Conservation (phyloP, 2,113 vertebrate genomes). For the Eudorcas thomsonii region DNA sequence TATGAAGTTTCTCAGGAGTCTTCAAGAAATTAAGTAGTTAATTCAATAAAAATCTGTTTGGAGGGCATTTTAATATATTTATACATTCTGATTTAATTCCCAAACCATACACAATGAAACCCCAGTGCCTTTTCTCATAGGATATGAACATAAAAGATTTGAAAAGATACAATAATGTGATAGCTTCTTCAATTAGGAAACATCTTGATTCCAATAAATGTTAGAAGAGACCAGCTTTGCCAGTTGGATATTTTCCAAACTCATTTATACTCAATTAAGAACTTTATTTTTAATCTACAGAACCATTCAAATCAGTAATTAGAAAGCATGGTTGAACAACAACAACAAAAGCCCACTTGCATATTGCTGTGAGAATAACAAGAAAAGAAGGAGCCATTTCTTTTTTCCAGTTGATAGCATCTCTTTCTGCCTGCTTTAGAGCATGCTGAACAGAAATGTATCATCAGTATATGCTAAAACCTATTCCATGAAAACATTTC, state of each 20-base stretch:
- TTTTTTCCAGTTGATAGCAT: background rate
- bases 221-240: slow-evolving; percentile 32
- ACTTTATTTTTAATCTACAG: slow-evolving; percentile 68
- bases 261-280: slow-evolving; percentile 73
- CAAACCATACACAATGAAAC: slow-evolving; percentile 16
- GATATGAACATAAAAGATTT: background rate
- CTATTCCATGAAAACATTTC: background rate
- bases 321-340: slow-evolving; percentile 35
- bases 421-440: background rate
- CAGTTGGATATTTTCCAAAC: slow-evolving; percentile 71
- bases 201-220: slow-evolving; percentile 55
- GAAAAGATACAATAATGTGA: background rate
- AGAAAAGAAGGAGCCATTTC: background rate
- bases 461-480: background rate
- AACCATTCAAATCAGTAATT: slow-evolving; percentile 70
- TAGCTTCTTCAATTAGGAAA: slow-evolving; percentile 54
- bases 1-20: slow-evolving; percentile 25
- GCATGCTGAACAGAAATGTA: background rate
- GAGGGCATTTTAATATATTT: slow-evolving; percentile 56
- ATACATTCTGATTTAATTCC: slow-evolving; percentile 36
- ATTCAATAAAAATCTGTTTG: slow-evolving; percentile 65
- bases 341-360: background rate
- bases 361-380: background rate
- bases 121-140: slow-evolving; percentile 17
- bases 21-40: slow-evolving; percentile 64